Percentiles rank a stretch among this genome's conserved stretches.
Conservation (phyloP, 2,888 invertebrate species). For the Nephrotoma guestfalica region DNA sequence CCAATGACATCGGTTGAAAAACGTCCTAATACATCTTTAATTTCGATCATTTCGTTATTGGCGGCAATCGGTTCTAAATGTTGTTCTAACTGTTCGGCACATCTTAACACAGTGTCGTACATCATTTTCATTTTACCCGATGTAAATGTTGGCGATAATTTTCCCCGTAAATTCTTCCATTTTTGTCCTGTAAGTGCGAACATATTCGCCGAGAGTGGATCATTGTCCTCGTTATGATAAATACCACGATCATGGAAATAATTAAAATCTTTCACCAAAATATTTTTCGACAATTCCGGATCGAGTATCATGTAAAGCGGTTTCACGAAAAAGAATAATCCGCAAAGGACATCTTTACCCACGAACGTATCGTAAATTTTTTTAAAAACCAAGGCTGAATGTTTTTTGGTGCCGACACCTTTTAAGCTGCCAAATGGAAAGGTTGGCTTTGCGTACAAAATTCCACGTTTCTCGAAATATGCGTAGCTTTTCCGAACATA, state of each 20-base stretch:
- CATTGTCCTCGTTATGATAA: constrained; percentile 21
- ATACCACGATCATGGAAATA: constrained; percentile 27
- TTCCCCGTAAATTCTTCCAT: constrained; percentile 33
- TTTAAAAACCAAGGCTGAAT: constrained; percentile 17
- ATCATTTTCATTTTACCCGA: constrained; percentile 36
- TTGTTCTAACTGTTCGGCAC: constrained; percentile 17
- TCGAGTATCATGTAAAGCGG: constrained; percentile 10
- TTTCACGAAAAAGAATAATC: constrained; percentile 11
- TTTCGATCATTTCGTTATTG: constrained; percentile 19
- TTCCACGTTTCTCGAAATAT: constrained; percentile 17
- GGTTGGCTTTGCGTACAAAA: constrained; percentile 23
- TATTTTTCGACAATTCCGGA: constrained; percentile 22
- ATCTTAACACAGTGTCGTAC: constrained; percentile 25
- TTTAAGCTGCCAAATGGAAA: constrained; percentile 19
- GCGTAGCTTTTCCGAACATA: constrained; percentile 6
- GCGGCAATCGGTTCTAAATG: constrained; percentile 12
- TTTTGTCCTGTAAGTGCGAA: constrained; percentile 26
- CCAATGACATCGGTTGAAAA: constrained; percentile 33
- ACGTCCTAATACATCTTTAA: constrained; percentile 25
- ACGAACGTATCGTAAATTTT: constrained; percentile 11
- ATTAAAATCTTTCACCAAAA: constrained; percentile 27
- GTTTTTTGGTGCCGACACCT: constrained; percentile 15
- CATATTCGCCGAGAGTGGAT: constrained; percentile 26
- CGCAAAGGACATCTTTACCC: constrained; percentile 8
- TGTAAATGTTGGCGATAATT: constrained; percentile 34